Conservation (phyloP, 1,140 invertebrate species). For the Bilobella aurantiaca region DNA sequence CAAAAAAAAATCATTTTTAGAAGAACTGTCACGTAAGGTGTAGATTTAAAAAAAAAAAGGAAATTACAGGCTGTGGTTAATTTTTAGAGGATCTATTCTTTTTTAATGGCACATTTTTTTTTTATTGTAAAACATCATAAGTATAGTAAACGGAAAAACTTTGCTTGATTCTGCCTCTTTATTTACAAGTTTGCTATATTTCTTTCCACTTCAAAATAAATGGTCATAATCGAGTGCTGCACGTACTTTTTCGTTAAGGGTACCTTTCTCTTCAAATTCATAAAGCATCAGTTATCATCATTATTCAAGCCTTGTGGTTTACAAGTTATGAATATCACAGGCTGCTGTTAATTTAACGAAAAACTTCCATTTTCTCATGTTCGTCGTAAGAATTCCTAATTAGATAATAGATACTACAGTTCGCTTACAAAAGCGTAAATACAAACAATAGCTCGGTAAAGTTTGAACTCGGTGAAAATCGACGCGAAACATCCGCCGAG, state of each 20-base stretch:
- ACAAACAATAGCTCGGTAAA: not conserved
- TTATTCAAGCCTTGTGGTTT: not conserved
- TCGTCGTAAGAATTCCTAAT: not conserved
- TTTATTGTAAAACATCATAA: no score
- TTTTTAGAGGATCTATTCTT: not conserved
- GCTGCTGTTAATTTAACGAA: not conserved
- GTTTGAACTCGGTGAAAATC: not conserved
- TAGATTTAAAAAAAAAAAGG: no score
- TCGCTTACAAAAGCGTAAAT: not conserved
- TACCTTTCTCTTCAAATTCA: no score
- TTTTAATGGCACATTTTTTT: not conserved
- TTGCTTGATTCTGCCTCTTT: no score
- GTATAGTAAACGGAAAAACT: no score
- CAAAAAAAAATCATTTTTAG: not conserved
- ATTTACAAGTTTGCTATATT: no score
- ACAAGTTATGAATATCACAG: no score
- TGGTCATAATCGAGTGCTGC: no score
- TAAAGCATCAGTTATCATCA: no score
- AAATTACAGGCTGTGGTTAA: not conserved
- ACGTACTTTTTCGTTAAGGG: no score
- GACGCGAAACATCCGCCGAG: not conserved
- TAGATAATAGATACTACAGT: not conserved
- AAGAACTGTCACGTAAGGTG: not conserved
- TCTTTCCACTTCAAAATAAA: no score
- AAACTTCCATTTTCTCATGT: not conserved